Conservation (phyloP, 2,888 invertebrate species). For the Oeneis ivallda region DNA sequence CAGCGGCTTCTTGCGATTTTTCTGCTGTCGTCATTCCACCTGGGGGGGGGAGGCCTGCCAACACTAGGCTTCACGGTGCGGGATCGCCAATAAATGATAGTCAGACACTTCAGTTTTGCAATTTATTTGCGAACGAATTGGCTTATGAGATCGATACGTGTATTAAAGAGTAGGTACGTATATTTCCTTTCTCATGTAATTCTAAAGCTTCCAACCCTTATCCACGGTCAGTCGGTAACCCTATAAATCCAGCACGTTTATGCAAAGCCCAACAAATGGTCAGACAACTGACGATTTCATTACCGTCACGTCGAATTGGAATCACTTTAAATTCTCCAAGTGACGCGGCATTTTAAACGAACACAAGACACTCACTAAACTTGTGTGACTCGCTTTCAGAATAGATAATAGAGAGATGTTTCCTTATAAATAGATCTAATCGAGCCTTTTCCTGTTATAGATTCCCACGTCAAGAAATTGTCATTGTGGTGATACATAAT, state of each 20-base stretch:
- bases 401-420: constrained; percentile 46
- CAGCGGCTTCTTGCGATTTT: too few relatives aligned
- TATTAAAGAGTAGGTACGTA: too few relatives aligned
- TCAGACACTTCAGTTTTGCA: too few relatives aligned
- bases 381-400: constrained; percentile 49
- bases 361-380: constrained; percentile 49
- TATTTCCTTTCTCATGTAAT: neutral
- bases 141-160: too few relatives aligned
- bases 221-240: neutral
- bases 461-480: constrained; percentile 42
- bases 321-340: constrained; percentile 71
- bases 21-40: too few relatives aligned
- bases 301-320: constrained; percentile 65
- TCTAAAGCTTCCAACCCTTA: neutral
- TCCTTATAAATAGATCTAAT: constrained; percentile 46
- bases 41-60: too few relatives aligned
- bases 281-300: constrained; percentile 43
- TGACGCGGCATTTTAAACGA: constrained; percentile 71
- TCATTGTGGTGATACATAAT: constrained; percentile 32
- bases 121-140: too few relatives aligned
- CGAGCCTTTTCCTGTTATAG: constrained; percentile 41
- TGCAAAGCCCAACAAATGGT: constrained; percentile 22
- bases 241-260: constrained; percentile 3
- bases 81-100: too few relatives aligned
- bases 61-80: too few relatives aligned